These are phyloP conservation scores for Hydrozoanthus tunicans DNA, from an alignment of 64 coral and sea anemone genomes.

Conservation along the genomic window DNA sequence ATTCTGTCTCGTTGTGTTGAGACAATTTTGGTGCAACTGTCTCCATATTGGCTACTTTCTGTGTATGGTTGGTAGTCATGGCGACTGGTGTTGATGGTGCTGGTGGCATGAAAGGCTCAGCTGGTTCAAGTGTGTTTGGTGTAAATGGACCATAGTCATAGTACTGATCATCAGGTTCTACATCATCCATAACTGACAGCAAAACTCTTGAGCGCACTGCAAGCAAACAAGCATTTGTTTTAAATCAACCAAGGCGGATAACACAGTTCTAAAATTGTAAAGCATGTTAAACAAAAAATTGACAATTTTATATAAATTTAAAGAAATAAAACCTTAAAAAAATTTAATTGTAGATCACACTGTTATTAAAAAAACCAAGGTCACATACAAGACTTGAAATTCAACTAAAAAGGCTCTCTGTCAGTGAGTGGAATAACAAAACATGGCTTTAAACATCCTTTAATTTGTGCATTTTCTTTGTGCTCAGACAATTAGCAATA, in stretches of 20 bases:
- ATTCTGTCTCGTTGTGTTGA: constrained; percentile 53
- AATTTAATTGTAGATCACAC: too few relatives aligned
- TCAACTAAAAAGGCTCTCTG: too few relatives aligned
- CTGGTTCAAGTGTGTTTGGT: constrained; percentile 69
- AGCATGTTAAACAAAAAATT: too few relatives aligned
- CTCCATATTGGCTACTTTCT: constrained; percentile 72
- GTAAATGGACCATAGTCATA: constrained; percentile 55
- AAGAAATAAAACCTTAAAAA: too few relatives aligned
- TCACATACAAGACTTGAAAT: too few relatives aligned
- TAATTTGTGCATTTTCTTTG: too few relatives aligned
- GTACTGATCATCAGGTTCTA: constrained; percentile 69
- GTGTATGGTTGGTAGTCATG: constrained; percentile 67
- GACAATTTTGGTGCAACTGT: constrained; percentile 59
- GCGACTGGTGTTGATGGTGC: constrained; percentile 65
- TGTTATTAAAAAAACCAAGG: too few relatives aligned
- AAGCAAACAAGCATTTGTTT: not conserved
- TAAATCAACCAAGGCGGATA: not conserved
- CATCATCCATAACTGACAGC: constrained; percentile 82
- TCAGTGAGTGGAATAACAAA: too few relatives aligned
- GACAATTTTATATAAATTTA: too few relatives aligned
- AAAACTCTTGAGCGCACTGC: constrained; percentile 89
- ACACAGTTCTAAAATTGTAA: too few relatives aligned
- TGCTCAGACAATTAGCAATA: too few relatives aligned
- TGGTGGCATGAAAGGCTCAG: constrained; percentile 66
- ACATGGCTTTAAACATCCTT: too few relatives aligned